Percentiles rank a stretch among this genome's conserved stretches.
phyloP scores from a whole-genome alignment of 2,888 invertebrate genomes.

The Malacosoma neustria region DNA sequence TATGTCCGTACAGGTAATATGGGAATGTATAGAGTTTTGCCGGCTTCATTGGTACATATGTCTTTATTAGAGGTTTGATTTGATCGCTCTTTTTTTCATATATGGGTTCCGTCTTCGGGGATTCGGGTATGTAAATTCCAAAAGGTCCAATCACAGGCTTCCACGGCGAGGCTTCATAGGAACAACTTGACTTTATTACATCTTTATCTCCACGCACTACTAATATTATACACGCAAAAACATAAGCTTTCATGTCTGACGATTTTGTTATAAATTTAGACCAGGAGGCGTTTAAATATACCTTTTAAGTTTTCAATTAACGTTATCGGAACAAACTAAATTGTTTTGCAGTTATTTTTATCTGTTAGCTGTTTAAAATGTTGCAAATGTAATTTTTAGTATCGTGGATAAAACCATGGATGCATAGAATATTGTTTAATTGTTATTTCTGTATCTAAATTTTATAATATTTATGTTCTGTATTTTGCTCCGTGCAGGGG shows the following conservation, averaged over 20 bases:
- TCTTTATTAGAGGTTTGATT: slow-evolving; percentile 17
- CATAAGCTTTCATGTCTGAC: background rate
- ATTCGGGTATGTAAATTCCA: slow-evolving; percentile 23
- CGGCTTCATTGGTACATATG: slow-evolving; percentile 20
- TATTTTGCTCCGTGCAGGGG: too few species aligned
- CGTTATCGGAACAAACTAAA: slow-evolving; percentile 21
- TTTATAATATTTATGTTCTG: too few species aligned
- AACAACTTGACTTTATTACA: background rate
- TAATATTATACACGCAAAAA: background rate
- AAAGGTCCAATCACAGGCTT: slow-evolving; percentile 21
- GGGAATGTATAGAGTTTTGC: slow-evolving; percentile 33
- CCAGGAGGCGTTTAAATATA: slow-evolving; percentile 5
- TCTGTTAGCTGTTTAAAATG: slow-evolving; percentile 7
- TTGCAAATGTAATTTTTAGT: background rate
- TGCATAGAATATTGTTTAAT: too few species aligned
- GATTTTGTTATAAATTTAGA: background rate
- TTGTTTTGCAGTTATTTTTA: slow-evolving; percentile 11
- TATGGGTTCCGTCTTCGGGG: slow-evolving; percentile 25
- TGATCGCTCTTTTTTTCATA: slow-evolving; percentile 29
- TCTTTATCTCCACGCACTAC: slow-evolving; percentile 6
- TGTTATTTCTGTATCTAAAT: too few species aligned
- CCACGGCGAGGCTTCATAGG: slow-evolving; percentile 16
- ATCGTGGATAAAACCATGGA: too few species aligned
- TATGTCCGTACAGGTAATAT: slow-evolving; percentile 25
- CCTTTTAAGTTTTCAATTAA: slow-evolving; percentile 18